Percentiles rank a stretch among this genome's conserved stretches.
Conservation (phyloP, 2,113 vertebrate species). For the Mobula hypostoma region DNA sequence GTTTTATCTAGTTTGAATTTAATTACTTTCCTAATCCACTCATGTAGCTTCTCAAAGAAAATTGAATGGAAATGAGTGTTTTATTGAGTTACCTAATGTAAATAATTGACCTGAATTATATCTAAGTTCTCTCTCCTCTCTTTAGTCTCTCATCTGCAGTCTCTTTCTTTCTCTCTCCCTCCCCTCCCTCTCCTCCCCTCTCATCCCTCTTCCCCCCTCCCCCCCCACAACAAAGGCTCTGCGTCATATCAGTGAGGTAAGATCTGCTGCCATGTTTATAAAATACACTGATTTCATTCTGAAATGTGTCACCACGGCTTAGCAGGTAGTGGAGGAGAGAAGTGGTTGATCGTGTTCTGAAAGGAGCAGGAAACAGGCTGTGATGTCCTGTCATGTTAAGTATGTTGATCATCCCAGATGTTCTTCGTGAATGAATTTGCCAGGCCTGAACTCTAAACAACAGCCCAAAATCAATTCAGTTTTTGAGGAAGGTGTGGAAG, state of each 20-base stretch:
- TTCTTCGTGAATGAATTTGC: not conserved
- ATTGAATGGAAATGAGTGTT: not conserved
- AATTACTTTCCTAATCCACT: not conserved
- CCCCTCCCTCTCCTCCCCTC: no score
- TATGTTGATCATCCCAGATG: not conserved
- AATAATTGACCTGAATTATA: not conserved
- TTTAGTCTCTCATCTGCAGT: no score
- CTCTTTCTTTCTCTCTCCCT: no score
- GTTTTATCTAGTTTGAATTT: not conserved
- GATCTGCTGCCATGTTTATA: not conserved
- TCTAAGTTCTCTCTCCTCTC: not conserved
- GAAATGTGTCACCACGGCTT: not conserved
- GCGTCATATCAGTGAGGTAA: not conserved
- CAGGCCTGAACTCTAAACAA: not conserved
- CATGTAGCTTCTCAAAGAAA: not conserved
- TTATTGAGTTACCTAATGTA: not conserved
- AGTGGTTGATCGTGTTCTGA: not conserved
- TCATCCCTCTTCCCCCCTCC: no score
- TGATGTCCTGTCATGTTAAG: not conserved
- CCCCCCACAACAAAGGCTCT: not conserved
- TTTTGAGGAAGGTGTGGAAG: not conserved
- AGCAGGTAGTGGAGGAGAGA: not conserved
- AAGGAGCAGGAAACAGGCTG: not conserved
- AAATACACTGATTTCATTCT: not conserved
- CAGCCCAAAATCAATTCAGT: not conserved